phyloP scores from a whole-genome alignment of 2,113 vertebrate genomes.

The Zapus hudsonius region DNA sequence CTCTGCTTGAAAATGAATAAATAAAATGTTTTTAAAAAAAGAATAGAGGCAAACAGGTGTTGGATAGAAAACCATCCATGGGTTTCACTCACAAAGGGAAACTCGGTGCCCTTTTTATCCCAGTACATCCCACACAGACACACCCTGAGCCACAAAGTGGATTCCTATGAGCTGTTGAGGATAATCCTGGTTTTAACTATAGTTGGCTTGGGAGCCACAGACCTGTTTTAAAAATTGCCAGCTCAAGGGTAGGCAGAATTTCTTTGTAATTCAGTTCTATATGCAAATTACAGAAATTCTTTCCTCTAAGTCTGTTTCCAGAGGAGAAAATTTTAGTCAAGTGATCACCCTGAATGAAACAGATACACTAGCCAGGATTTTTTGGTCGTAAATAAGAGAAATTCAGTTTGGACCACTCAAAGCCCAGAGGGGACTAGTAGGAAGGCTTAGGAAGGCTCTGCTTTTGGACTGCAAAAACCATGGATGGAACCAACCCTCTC shows the following conservation, averaged over 20 bases:
- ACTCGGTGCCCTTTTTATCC: neutral
- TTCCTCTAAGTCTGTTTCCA: conserved; percentile 20
- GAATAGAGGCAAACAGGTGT: conserved; percentile 47
- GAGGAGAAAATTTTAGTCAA: conserved; percentile 15
- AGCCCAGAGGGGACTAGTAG: neutral
- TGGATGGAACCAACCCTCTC: neutral
- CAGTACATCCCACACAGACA: conserved; percentile 18
- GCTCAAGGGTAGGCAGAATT: conserved; percentile 10
- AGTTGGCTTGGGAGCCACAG: neutral
- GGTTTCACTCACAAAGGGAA: conserved; percentile 33
- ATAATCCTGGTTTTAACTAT: conserved; percentile 33
- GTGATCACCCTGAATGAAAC: conserved; percentile 10
- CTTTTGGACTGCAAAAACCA: neutral
- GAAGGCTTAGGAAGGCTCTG: neutral
- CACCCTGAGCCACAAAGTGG: neutral
- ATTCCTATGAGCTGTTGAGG: neutral
- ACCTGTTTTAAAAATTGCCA: conserved; percentile 21
- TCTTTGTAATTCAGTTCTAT: conserved; percentile 8
- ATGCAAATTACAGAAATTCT: conserved; percentile 29
- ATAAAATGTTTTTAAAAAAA: too few relatives aligned
- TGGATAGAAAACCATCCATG: neutral
- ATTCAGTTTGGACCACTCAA: neutral
- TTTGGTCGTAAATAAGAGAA: conserved; percentile 38
- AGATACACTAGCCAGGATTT: conserved; percentile 32
- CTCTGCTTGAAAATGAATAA: too few relatives aligned